phyloP scores from a whole-genome alignment of 2,113 vertebrate species.

The Callocephalon fimbriatum region DNA sequence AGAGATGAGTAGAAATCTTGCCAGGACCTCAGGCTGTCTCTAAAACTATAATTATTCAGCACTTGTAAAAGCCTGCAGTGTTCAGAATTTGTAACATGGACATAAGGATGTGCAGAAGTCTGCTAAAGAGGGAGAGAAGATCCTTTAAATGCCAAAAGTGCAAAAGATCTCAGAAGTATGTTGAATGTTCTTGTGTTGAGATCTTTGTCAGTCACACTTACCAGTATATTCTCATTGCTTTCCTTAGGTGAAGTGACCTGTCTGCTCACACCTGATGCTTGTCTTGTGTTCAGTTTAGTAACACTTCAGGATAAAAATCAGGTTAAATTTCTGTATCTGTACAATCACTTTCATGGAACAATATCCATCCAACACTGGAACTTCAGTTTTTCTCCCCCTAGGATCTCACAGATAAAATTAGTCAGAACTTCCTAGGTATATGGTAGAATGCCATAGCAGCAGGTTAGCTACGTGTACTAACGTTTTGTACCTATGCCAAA shows the following conservation, averaged over 20 bases:
- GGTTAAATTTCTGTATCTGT: not conserved
- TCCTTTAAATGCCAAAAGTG: not conserved
- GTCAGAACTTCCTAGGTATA: not conserved
- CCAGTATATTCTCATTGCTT: not conserved
- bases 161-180: not conserved
- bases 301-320: not conserved
- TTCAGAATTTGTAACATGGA: not conserved
- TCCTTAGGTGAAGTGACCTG: not conserved
- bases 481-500: not conserved
- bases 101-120: not conserved
- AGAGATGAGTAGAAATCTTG: not conserved
- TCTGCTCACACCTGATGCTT: not conserved
- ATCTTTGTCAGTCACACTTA: not conserved
- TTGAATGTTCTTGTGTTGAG: not conserved
- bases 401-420: not conserved
- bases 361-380: not conserved
- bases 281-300: not conserved
- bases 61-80: not conserved
- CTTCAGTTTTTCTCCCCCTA: not conserved
- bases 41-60: not conserved
- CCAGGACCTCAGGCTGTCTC: not conserved
- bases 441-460: not conserved
- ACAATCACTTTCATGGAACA: not conserved
- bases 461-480: not conserved
- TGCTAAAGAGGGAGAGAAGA: not conserved